phyloP scores from a whole-genome alignment of 2,797 vertebrate genomes.

The Anabacerthia variegaticeps region DNA sequence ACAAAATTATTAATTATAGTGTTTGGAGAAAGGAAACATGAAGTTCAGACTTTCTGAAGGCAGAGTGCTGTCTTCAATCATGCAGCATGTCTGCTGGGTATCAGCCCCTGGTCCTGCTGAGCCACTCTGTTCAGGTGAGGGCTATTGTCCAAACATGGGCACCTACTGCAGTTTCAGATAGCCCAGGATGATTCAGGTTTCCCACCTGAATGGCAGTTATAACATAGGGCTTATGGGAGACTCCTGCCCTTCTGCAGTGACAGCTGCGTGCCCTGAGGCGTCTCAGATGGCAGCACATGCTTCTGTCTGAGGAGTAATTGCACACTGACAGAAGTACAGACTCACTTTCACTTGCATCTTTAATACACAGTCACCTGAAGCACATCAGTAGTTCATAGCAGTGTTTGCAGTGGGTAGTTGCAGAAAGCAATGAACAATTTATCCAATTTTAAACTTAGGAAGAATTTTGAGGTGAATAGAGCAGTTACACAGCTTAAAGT shows the following conservation, averaged over 20 bases:
- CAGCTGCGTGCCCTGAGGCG: constrained; percentile 5
- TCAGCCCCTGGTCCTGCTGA: background rate
- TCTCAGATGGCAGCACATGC: background rate
- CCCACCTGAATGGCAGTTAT: background rate
- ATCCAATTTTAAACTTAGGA: background rate
- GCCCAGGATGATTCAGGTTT: background rate
- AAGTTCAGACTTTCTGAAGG: background rate
- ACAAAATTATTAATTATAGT: constrained; percentile 18
- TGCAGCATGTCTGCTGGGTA: background rate
- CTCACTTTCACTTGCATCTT: background rate
- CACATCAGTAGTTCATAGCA: background rate
- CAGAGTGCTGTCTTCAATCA: background rate
- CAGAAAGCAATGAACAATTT: background rate
- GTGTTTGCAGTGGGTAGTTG: background rate
- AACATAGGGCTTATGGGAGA: background rate
- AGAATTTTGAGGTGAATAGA: background rate
- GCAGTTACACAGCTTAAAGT: background rate
- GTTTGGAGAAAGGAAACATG: constrained; percentile 4
- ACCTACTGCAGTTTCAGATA: background rate
- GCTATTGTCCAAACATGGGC: background rate
- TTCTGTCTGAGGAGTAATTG: background rate
- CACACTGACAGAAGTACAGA: background rate
- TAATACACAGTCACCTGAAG: background rate
- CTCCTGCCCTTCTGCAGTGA: background rate
- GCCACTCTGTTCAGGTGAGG: background rate